Conservation (phyloP, 2,113 vertebrate species). For the Progne subis region DNA sequence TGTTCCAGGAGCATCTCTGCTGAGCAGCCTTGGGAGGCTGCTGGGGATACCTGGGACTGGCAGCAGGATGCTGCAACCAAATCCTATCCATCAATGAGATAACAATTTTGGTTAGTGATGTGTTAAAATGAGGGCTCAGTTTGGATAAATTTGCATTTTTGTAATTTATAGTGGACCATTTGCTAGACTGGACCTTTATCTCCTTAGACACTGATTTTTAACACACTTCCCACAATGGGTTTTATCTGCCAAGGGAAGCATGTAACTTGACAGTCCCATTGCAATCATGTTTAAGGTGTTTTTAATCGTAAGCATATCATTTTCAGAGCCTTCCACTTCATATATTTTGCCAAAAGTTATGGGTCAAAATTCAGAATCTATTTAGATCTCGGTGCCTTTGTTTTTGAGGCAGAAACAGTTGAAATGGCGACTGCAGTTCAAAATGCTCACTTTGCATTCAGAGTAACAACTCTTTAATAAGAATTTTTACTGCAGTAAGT, state of each 20-base stretch:
- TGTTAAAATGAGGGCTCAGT: not conserved
- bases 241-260: not conserved
- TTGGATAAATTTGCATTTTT: not conserved
- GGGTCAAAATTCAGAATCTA: not conserved
- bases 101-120: not conserved
- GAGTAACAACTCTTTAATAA: constrained; percentile 23
- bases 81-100: rapidly evolving
- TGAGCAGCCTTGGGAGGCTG: not conserved
- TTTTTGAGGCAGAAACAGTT: not conserved
- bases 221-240: not conserved
- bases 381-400: not conserved
- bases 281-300: not conserved
- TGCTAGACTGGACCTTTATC: not conserved
- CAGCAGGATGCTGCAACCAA: not conserved
- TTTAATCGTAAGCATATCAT: not conserved
- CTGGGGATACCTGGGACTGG: not conserved
- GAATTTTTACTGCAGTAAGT: constrained; percentile 38
- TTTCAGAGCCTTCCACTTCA: not conserved
- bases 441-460: constrained; percentile 23
- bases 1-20: not conserved
- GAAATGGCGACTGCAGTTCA: not conserved
- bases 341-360: not conserved
- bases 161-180: not conserved
- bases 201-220: not conserved
- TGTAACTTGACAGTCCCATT: not conserved